Percentiles rank a stretch among this genome's conserved stretches.
Conservation (phyloP, 2,797 vertebrate species). For the Melanotaenia trifasciata region DNA sequence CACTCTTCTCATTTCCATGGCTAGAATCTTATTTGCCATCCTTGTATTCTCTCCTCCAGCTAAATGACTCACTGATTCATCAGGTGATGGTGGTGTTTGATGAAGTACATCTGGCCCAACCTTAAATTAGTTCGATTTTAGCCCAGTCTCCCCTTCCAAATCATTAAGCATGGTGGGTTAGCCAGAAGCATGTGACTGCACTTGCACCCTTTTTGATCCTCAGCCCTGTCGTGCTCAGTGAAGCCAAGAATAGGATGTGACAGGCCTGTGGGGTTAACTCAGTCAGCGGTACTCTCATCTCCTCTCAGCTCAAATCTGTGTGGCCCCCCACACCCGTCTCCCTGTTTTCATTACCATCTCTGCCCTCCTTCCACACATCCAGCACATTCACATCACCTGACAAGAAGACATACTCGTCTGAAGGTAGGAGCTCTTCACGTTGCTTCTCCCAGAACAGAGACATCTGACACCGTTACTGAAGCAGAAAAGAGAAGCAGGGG, state of each 20-base stretch:
- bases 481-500: conserved; percentile 14
- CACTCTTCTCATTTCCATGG: conserved; percentile 39
- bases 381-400: conserved; percentile 56
- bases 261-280: conserved; percentile 80
- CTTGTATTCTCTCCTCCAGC: conserved; percentile 46
- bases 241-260: conserved; percentile 82
- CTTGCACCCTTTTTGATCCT: conserved; percentile 75
- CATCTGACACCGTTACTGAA: conserved; percentile 43
- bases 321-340: conserved; percentile 42
- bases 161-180: conserved; percentile 67
- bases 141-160: conserved; percentile 62
- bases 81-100: conserved; percentile 72
- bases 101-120: conserved; percentile 64
- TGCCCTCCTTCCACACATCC: conserved; percentile 30
- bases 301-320: conserved; percentile 64
- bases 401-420: conserved; percentile 29
- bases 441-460: conserved; percentile 42
- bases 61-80: conserved; percentile 65
- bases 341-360: conserved; percentile 37
- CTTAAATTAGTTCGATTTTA: conserved; percentile 69
- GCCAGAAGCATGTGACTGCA: conserved; percentile 76
- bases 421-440: conserved; percentile 20
- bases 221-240: conserved; percentile 76
- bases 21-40: conserved; percentile 44
- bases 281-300: conserved; percentile 71